Evolutionary conservation across 2,888 invertebrate species (phyloP).

Genomic region (Scaptomyza flava): DNA sequence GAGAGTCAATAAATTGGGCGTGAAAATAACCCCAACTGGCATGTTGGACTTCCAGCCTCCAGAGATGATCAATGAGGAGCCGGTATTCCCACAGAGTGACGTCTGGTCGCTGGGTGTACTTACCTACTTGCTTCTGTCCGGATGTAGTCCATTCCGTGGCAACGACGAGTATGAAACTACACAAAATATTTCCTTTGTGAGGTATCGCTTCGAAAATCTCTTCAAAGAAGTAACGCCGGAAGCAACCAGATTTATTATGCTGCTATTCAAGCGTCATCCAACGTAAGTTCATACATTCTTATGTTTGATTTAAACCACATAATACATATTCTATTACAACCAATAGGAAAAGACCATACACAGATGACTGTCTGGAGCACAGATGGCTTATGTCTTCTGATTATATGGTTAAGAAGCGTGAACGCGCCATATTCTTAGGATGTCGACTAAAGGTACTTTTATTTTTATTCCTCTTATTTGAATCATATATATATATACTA

Average conservation of each 20-base stretch:
- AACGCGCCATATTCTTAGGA: conserved; percentile 93
- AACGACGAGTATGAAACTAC: conserved; percentile 92
- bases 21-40: conserved; percentile 87
- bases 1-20: conserved; percentile 91
- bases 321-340: background rate
- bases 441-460: conserved; percentile 89
- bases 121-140: conserved; percentile 96
- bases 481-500: background rate
- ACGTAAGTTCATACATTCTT: conserved; percentile 86
- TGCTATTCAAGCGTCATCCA: conserved; percentile 96
- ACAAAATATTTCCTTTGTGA: conserved; percentile 95
- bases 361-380: conserved; percentile 97
- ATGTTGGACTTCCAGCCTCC: conserved; percentile 93
- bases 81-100: conserved; percentile 95
- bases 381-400: conserved; percentile 97
- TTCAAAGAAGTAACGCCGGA: conserved; percentile 97
- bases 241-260: conserved; percentile 96
- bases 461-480: background rate
- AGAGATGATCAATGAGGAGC: conserved; percentile 94
- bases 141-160: conserved; percentile 95
- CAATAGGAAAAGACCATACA: conserved; percentile 94
- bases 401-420: conserved; percentile 96
- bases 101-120: conserved; percentile 98
- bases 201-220: conserved; percentile 96
- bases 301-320: background rate